These are phyloP conservation scores for Kuschelorhynchus macadamiae DNA, from an alignment of 2,888 invertebrate species.

Conservation along the genomic window DNA sequence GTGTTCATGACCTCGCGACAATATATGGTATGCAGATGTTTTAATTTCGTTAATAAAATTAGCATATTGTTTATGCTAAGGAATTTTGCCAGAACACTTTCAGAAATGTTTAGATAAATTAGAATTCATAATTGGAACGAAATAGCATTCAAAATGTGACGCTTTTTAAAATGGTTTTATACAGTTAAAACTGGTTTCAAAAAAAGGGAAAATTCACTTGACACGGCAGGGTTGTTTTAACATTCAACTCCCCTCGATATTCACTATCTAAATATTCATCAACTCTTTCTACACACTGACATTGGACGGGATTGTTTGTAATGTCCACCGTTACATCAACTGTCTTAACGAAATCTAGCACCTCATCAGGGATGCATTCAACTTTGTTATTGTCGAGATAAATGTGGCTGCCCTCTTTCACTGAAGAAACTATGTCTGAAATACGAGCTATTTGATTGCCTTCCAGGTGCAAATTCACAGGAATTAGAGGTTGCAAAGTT, in stretches of 20 bases:
- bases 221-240: slow-evolving; percentile 35
- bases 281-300: slow-evolving; percentile 56
- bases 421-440: slow-evolving; percentile 43
- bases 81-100: no score
- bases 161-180: no score
- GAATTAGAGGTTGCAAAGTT: slow-evolving; percentile 48
- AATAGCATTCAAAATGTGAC: no score
- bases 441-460: slow-evolving; percentile 53
- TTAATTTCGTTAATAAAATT: no score
- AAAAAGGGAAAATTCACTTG: slow-evolving; percentile 7
- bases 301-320: slow-evolving; percentile 55
- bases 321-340: slow-evolving; percentile 46
- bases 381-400: slow-evolving; percentile 55
- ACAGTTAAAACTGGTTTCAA: slow-evolving; percentile 16
- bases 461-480: slow-evolving; percentile 56
- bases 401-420: slow-evolving; percentile 53
- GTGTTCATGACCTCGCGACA: no score
- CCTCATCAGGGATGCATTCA: slow-evolving; percentile 55
- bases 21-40: no score
- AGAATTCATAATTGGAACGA: no score
- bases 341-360: slow-evolving; percentile 50
- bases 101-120: no score
- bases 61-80: no score
- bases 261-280: slow-evolving; percentile 25
- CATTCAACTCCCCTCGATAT: slow-evolving; percentile 29